Evolutionary conservation across 1,140 invertebrate species (phyloP), one percentile per base, ranked within the genome.

Genomic region (Aricia agestis): DNA sequence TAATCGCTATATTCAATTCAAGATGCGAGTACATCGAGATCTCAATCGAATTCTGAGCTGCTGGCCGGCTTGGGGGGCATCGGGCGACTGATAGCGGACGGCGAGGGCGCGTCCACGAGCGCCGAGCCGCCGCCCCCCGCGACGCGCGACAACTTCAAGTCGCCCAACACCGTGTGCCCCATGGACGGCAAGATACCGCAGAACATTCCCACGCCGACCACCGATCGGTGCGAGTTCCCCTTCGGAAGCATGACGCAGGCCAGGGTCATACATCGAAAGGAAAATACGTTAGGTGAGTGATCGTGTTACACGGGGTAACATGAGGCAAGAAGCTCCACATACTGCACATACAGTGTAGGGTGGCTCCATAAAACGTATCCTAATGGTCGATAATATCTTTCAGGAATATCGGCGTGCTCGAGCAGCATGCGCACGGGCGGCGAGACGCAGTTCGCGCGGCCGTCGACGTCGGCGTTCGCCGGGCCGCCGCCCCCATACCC

Each of bases 201-300:
- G 70, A 89, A 89, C 77, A 89, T 91, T 74, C 87, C 92, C 76
- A 87, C 89, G 17, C 83, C 92, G 66, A 82, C 92, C 19, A 76
- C 91, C 1, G 92, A 93, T 31, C 78, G 93, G 17, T 79, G 91
- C 91, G 91, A 95, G 78, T 97, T 96, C 90, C 96, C 97, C 17
- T 98, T 97, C 85, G 95, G 96, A 76, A 97, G 96, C 86, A 97
- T 98, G 97, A 97, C 96, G 68, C 97, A 97, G 82, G 96, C 96
- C 67, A 85, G 93, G 80, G 93, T 94, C 13, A 90, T 94, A 85
- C 93, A 93, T 71, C 86, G 93, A 36, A 93, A 93, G 78, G 92
- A 91, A 80, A 86, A 92, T 71, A 91, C 90, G 58, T 86, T 92
- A 80, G 93, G 92, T 81, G 82, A 89, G 79, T 74, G 45, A 13